Evolutionary conservation across 2,113 vertebrate genomes (phyloP).

Genomic region (Platysteira castanea): DNA sequence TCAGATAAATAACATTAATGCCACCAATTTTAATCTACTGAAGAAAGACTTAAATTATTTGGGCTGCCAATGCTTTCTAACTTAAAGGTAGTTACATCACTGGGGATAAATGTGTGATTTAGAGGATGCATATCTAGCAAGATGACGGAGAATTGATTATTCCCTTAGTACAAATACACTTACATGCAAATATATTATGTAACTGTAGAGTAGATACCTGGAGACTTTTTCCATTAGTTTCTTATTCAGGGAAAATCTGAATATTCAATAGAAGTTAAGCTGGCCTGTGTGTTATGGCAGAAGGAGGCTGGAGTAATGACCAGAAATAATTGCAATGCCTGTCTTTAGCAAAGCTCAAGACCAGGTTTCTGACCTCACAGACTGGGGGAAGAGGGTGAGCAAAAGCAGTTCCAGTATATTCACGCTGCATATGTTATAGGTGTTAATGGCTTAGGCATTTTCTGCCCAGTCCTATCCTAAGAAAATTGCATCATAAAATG

Average conservation of each 20-base stretch:
- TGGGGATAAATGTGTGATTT: background rate
- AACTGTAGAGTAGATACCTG: background rate
- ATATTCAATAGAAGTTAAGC: background rate
- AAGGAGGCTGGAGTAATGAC: background rate
- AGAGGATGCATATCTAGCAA: background rate
- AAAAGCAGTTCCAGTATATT: background rate
- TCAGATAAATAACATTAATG: background rate
- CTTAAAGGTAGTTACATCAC: background rate
- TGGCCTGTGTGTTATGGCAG: background rate
- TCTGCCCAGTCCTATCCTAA: background rate
- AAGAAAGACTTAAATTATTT: background rate
- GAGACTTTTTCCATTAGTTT: background rate
- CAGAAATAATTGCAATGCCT: background rate
- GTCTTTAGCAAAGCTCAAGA: background rate
- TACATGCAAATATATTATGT: background rate
- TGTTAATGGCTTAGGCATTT: background rate
- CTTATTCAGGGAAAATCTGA: background rate
- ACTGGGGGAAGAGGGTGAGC: rapidly evolving
- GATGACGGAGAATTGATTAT: background rate
- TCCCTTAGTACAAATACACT: background rate
- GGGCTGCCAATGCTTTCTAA: background rate
- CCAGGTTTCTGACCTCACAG: background rate
- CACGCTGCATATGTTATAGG: background rate
- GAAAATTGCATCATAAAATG: background rate
- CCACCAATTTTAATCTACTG: background rate